A percentile compares a stretch with the other conserved stretches of the same genome.
phyloP scores from a whole-genome alignment of 1,140 invertebrate species.

The Aleiodes sp. region DNA sequence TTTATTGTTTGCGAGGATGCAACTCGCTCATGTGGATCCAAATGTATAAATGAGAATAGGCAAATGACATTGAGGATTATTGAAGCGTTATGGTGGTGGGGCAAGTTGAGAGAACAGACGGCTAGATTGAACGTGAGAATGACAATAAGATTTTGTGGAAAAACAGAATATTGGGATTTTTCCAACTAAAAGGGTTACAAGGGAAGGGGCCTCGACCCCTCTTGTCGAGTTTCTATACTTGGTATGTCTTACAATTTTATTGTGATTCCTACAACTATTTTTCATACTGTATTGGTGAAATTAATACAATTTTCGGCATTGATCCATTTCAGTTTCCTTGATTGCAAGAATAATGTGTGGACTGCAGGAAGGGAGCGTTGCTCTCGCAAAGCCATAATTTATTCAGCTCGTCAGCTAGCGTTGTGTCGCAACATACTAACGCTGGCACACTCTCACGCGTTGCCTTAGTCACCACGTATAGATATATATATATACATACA shows the following conservation, averaged over 20 bases:
- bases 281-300: no score
- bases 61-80: not conserved
- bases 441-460: conserved; percentile 29
- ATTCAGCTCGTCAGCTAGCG: conserved; percentile 34
- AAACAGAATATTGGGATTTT: not conserved
- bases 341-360: not conserved
- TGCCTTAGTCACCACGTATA: conserved; percentile 28
- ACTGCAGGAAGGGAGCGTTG: conserved; percentile 25
- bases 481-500: no score
- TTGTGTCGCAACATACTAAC: conserved; percentile 39
- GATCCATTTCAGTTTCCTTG: not conserved
- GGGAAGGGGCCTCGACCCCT: no score
- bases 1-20: not conserved
- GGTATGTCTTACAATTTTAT: no score
- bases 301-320: not conserved
- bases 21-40: not conserved
- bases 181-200: not conserved
- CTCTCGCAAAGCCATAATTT: conserved; percentile 43
- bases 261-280: no score
- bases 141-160: not conserved
- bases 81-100: not conserved
- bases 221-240: no score
- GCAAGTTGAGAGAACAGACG: no score
- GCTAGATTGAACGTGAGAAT: conserved; percentile 14
- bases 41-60: not conserved